Percentiles rank a stretch among this genome's conserved stretches.
phyloP scores from a whole-genome alignment of 2,113 vertebrate genomes.

The Panthera uncia region DNA sequence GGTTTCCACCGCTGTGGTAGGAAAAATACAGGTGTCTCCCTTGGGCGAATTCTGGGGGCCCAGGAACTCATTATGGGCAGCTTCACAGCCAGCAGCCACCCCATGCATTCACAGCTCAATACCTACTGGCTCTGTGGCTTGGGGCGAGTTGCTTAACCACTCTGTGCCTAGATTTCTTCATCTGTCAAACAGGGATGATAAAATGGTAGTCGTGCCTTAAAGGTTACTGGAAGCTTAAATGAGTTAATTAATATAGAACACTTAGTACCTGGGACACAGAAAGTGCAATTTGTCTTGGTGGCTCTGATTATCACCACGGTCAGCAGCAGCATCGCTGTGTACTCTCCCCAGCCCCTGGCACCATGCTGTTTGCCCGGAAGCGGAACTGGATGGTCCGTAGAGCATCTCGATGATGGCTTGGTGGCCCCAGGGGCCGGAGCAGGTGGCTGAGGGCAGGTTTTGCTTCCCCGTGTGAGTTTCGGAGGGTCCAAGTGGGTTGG shows the following conservation, averaged over 20 bases:
- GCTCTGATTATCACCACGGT: fast-evolving
- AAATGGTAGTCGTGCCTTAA: no score
- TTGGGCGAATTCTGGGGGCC: background rate
- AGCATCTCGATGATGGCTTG: fast-evolving
- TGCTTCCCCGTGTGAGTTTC: background rate
- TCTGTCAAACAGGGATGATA: background rate
- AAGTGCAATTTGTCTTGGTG: fast-evolving
- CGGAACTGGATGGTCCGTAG: background rate
- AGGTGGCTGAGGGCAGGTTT: background rate
- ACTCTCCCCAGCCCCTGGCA: background rate
- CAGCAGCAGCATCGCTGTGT: fast-evolving
- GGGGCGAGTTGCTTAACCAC: no score
- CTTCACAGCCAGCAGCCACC: background rate
- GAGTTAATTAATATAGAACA: background rate
- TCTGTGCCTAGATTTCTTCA: background rate
- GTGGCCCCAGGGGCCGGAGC: background rate
- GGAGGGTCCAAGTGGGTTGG: background rate
- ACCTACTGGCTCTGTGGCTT: background rate
- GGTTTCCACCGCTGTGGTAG: fast-evolving
- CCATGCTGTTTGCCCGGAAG: fast-evolving
- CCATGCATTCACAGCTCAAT: fast-evolving
- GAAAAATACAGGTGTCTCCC: background rate
- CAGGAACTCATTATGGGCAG: fast-evolving
- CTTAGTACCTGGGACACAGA: fast-evolving
- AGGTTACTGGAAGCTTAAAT: background rate